A percentile compares a stretch with the other conserved stretches of the same genome.
phyloP scores from a whole-genome alignment of 2,797 vertebrate species.

The Spinus olivaceus region DNA sequence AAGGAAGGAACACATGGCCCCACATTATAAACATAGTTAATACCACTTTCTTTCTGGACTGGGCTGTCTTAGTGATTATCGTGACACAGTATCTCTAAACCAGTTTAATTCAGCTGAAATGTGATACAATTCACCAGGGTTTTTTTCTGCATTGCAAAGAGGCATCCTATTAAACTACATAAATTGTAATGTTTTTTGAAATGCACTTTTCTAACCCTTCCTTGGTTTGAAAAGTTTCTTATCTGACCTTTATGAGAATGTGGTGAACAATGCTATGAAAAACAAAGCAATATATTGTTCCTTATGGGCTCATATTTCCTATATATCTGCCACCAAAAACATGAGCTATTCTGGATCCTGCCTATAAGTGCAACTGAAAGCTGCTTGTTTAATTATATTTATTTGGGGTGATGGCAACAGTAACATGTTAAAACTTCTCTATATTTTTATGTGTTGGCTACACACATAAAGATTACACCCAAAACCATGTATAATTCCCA shows the following conservation, averaged over 20 bases:
- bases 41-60: not conserved
- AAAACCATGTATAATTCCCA: constrained; percentile 33
- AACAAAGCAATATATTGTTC: constrained; percentile 2
- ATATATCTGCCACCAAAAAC: constrained; percentile 29
- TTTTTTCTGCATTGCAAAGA: not conserved
- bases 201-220: not conserved
- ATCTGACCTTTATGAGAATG: constrained; percentile 1
- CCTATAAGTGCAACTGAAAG: not conserved
- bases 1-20: constrained; percentile 33
- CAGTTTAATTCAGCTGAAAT: not conserved
- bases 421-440: constrained; percentile 61
- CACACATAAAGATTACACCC: constrained; percentile 34
- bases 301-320: constrained; percentile 32
- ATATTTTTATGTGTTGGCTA: constrained; percentile 42
- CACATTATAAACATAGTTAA: not conserved
- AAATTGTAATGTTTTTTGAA: not conserved
- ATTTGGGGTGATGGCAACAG: constrained; percentile 20
- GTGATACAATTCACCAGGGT: not conserved
- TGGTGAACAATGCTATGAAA: constrained; percentile 20
- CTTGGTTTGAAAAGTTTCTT: not conserved
- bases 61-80: not conserved
- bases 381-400: constrained; percentile 38
- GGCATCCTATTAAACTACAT: not conserved
- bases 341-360: not conserved
- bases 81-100: not conserved